A percentile compares a stretch with the other conserved stretches of the same genome.
phyloP scores from a whole-genome alignment of 1,140 invertebrate genomes.

The Mercenaria mercenaria region DNA sequence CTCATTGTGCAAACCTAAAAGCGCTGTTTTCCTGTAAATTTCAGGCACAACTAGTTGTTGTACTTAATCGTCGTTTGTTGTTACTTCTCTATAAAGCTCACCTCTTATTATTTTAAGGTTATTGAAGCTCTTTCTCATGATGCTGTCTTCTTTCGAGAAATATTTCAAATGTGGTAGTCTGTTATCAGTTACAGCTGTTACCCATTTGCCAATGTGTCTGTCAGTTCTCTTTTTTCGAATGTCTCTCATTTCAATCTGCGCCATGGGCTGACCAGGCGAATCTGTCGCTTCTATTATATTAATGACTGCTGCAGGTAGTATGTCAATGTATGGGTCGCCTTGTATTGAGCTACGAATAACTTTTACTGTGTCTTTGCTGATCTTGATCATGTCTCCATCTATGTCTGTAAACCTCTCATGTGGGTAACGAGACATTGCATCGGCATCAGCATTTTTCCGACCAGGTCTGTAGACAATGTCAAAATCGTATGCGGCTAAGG shows the following conservation, averaged over 20 bases:
- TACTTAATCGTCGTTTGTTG: background rate
- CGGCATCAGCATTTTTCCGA: slow-evolving; percentile 38
- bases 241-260: background rate
- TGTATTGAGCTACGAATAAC: background rate
- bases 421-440: slow-evolving; percentile 38
- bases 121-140: background rate
- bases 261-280: too few relatives aligned
- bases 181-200: too few relatives aligned
- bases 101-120: slow-evolving; percentile 45
- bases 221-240: slow-evolving; percentile 9
- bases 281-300: background rate
- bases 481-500: slow-evolving; percentile 29
- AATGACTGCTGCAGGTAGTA: background rate
- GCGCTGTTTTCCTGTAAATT: background rate
- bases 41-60: slow-evolving; percentile 20
- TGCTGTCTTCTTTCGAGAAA: background rate
- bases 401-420: background rate
- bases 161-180: background rate
- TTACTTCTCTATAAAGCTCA: slow-evolving; percentile 31
- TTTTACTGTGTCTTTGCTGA: background rate
- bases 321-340: background rate
- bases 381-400: background rate
- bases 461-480: slow-evolving; percentile 38
- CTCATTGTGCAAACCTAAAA: slow-evolving; percentile 30
- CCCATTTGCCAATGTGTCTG: background rate